Evolutionary conservation across 1,140 invertebrate species (phyloP), one percentile per base, ranked within the genome.

Genomic region (Drosophila burlai): DNA sequence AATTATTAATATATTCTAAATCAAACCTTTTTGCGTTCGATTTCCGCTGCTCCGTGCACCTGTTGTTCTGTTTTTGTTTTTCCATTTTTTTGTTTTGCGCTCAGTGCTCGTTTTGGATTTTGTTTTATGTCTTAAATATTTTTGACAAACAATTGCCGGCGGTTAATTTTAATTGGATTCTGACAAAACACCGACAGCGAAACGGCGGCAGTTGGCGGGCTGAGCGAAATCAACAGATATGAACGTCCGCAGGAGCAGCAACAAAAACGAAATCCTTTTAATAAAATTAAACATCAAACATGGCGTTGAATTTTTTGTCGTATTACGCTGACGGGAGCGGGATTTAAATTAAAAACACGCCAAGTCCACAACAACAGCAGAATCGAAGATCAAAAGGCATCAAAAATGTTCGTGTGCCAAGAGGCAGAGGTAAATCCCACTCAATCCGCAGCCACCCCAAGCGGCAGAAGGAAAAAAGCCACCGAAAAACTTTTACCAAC

Each of bases 201-300:
- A 73, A 49, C 74, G 71, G 50, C 46, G 46, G 60, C 13, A 36
- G 45, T 65, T 60, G 40, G 65, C 65, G 29, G 15, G 40, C 60
- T 65, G 34, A 65, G 65, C 43, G 61, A 58, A 76, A 66, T 73
- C 82, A 66, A 80, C 72, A 80, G 74, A 89, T 82, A 52, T 50
- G 69, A 55, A 49, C 66, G 66, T 31, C 15, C 31, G 61, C 38
- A 9, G 47, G 24, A 42, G 52, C 78, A 63, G 16, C 45, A 52
- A 62, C 66, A 81, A 73, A 67, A 64, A 76, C 67, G 71, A 80
- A 89, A 90, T 90, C 85, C 85, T 90, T 78, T 90, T 90, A 90
- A 90, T 90, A 90, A 90, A 90, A 82, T 90, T 90, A 90, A 90
- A 90, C 86, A 90, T 90, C 85, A 90, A 90, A 90, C 85, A 90